Evolutionary conservation across 2,113 vertebrate species (phyloP).

Genomic region (Leucopsar rothschildi): DNA sequence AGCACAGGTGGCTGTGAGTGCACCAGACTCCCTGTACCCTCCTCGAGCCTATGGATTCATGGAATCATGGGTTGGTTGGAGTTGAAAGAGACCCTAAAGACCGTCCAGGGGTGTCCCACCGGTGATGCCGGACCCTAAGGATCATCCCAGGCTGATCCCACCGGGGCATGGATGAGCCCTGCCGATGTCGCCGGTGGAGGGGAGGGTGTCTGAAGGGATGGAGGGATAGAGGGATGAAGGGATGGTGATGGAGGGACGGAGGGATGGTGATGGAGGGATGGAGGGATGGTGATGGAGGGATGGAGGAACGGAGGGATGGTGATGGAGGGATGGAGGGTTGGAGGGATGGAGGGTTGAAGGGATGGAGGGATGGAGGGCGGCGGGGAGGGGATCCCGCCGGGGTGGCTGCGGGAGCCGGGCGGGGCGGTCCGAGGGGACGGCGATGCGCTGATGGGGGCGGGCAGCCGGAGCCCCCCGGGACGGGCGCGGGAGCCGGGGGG

Average conservation of each 20-base stretch:
- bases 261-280: too few relatives aligned
- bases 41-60: neutral
- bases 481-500: neutral
- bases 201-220: constrained; percentile 17
- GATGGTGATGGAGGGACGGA: too few relatives aligned
- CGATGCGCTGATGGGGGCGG: constrained; percentile 48
- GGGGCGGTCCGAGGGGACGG: neutral
- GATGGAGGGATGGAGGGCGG: neutral
- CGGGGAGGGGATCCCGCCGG: neutral
- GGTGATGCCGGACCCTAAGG: neutral
- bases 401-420: neutral
- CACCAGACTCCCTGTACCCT: neutral
- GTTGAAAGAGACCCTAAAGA: neutral
- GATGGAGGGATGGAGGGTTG: too few relatives aligned
- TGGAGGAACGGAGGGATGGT: neutral
- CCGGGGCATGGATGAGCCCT: neutral
- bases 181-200: constrained; percentile 42
- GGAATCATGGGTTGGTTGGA: neutral
- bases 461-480: neutral
- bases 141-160: neutral
- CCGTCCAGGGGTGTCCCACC: neutral
- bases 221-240: too few relatives aligned
- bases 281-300: neutral
- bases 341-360: neutral
- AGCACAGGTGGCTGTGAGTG: neutral